Conservation (phyloP, 2,797 vertebrate species). For the Sternarchorhynchus goeldii region DNA sequence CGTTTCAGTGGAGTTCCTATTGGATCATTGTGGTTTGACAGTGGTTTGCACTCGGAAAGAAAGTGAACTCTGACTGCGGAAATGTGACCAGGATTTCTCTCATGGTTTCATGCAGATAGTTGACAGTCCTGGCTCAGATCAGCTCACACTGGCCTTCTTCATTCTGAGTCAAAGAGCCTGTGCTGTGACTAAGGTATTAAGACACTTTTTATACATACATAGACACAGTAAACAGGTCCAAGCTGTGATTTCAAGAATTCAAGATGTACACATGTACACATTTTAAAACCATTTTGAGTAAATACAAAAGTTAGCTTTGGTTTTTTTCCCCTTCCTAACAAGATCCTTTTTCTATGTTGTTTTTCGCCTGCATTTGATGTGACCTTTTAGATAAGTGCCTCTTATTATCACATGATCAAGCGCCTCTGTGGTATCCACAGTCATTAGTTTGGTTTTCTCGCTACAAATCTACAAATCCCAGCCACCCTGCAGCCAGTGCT, state of each 20-base stretch:
- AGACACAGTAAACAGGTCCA: conserved; percentile 8
- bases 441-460: background rate
- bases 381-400: conserved; percentile 33
- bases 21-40: background rate
- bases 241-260: background rate
- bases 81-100: background rate
- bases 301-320: background rate
- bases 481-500: background rate
- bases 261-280: background rate
- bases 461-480: background rate
- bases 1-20: background rate
- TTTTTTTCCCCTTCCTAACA: no score
- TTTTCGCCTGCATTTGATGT: background rate
- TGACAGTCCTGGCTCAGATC: conserved; percentile 1
- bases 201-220: background rate
- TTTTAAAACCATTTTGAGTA: no score
- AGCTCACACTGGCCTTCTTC: conserved; percentile 1
- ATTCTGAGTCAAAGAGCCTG: background rate
- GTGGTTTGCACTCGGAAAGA: background rate
- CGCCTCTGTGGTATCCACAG: conserved; percentile 1
- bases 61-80: background rate
- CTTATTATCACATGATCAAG: conserved; percentile 36
- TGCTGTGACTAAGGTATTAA: background rate
- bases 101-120: background rate
- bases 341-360: no score